A percentile compares a stretch with the other conserved stretches of the same genome.
These are phyloP conservation scores for Apodemia zela DNA, from an alignment of 2,888 invertebrate genomes.

Conservation along the genomic window DNA sequence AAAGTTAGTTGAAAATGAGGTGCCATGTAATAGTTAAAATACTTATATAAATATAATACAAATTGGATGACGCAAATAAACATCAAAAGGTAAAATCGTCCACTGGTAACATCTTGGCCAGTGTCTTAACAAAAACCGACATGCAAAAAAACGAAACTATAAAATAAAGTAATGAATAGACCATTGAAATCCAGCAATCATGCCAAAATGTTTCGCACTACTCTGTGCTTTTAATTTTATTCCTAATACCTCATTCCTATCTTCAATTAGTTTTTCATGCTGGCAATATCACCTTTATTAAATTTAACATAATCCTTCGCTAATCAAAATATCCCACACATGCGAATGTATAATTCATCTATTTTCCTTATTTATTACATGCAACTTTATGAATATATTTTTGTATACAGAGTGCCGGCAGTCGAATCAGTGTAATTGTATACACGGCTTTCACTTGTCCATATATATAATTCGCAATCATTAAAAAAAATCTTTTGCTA, in stretches of 20 bases:
- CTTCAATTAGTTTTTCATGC: slow-evolving; percentile 69
- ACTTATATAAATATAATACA: slow-evolving; percentile 30
- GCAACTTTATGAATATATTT: slow-evolving; percentile 45
- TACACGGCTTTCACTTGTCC: too few species aligned
- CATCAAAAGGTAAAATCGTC: slow-evolving; percentile 29
- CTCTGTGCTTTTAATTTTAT: slow-evolving; percentile 68
- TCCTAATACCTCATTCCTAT: slow-evolving; percentile 59
- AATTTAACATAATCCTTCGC: slow-evolving; percentile 44
- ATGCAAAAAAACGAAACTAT: slow-evolving; percentile 39
- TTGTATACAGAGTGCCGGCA: too few species aligned
- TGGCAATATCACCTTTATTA: slow-evolving; percentile 54
- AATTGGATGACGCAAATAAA: slow-evolving; percentile 28
- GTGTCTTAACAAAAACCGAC: slow-evolving; percentile 36
- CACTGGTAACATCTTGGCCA: slow-evolving; percentile 5
- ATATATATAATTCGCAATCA: too few species aligned
- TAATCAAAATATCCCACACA: slow-evolving; percentile 47
- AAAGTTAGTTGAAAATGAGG: slow-evolving; percentile 48
- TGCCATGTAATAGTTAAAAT: slow-evolving; percentile 22
- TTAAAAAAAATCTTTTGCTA: too few species aligned
- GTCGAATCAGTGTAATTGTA: too few species aligned
- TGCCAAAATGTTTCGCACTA: slow-evolving; percentile 74
- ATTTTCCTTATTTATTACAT: slow-evolving; percentile 54
- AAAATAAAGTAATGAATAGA: slow-evolving; percentile 45
- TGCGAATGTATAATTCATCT: slow-evolving; percentile 50
- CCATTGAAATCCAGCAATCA: slow-evolving; percentile 69